A percentile compares a stretch with the other conserved stretches of the same genome.
phyloP scores from a whole-genome alignment of 2,113 vertebrate species.

The Brachypteracias leptosomus region DNA sequence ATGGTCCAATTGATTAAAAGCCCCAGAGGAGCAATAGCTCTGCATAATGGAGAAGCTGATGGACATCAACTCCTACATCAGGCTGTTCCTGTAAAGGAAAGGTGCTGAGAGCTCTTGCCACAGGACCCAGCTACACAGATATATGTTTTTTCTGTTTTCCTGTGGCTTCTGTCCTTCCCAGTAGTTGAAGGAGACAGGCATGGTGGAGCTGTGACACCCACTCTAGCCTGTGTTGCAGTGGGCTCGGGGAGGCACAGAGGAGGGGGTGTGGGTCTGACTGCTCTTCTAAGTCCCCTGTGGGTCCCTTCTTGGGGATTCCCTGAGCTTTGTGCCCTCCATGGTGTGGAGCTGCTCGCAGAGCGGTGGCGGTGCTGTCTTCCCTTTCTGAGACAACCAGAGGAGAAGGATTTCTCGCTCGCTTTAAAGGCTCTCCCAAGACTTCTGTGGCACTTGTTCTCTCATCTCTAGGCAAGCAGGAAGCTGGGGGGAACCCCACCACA shows the following conservation, averaged over 20 bases:
- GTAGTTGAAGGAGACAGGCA: neutral
- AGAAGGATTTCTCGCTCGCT: rapidly evolving
- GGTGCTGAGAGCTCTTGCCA: neutral
- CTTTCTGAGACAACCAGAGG: neutral
- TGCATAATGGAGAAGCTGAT: neutral
- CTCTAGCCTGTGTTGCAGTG: rapidly evolving
- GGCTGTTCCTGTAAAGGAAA: neutral
- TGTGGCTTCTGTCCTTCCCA: neutral
- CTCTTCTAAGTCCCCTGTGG: neutral
- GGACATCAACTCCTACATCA: neutral
- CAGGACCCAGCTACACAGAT: neutral
- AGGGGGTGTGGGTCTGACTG: rapidly evolving
- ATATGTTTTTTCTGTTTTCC: no score
- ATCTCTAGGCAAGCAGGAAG: rapidly evolving
- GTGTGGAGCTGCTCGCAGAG: rapidly evolving
- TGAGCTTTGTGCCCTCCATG: rapidly evolving
- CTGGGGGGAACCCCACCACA: rapidly evolving
- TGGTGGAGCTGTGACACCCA: neutral
- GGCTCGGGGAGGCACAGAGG: rapidly evolving
- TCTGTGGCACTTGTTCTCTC: rapidly evolving
- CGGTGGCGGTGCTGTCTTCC: rapidly evolving
- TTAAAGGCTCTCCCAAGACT: neutral
- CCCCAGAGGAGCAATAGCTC: neutral
- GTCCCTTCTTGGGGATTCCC: neutral
- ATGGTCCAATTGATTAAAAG: neutral